Evolutionary conservation across 2,888 invertebrate species (phyloP), one percentile per base, ranked within the genome.

Genomic region (Acleris holmiana): DNA sequence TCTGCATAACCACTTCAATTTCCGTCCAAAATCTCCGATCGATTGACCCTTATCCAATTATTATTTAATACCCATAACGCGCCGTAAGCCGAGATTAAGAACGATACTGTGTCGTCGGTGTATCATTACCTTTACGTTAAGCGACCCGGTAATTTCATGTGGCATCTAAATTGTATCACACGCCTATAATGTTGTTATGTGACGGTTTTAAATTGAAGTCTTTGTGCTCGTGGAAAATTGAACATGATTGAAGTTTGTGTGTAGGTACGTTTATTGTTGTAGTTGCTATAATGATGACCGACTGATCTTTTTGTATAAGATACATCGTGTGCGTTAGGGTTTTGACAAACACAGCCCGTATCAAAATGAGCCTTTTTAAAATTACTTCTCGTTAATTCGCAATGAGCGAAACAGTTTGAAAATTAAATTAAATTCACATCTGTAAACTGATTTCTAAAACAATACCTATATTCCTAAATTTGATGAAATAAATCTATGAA

Each of bases 31-130:
- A 79, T 78, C 74, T 74, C 72, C 74, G 72, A 83, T 83, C 85
- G 75, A 83, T 86, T 89, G 88, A 86, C 87, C 86, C 68, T 86
- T 86, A 90, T 89, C 89, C 90, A 89, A 89, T 89, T 89, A 89
- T 85, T 87, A 85, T 85, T 86, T 86, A 88, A 89, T 87, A 85
- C 82, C 86, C 84, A 83, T 83, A 84, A 85, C 78, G 77, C 80
- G 88, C 84, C 83, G 83, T 86, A 83, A 88, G 85, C 84, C 75
- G 70, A 85, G 91, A 89, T 91, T 89, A 87, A 86, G 89, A 68
- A 53, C 60, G 64, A 54, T 68, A 60, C 60, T 55, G 58, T 84
- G 87, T 85, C 88, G 83, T 82, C 82, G 76, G 78, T 82, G 71
- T 90, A 89, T 91, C 84, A 91, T 91, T 90, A 89, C 82, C 64